These are phyloP conservation scores for Bibio marci DNA, from an alignment of 2,888 invertebrate species.

Conservation along the genomic window DNA sequence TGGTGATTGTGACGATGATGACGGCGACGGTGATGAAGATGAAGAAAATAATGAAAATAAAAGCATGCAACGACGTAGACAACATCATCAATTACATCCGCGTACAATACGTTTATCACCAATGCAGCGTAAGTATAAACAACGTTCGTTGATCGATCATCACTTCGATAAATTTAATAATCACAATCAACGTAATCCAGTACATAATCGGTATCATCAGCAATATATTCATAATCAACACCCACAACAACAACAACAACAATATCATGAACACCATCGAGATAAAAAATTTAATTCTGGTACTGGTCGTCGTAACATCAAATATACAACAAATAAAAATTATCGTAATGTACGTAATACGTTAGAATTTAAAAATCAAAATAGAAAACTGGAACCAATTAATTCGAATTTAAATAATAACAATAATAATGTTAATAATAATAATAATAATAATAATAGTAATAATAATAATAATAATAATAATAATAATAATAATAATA, in stretches of 20 bases:
- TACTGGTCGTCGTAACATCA: constrained; percentile 6
- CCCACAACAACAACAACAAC: constrained; percentile 11
- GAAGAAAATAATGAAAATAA: too few species aligned
- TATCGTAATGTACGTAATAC: constrained; percentile 12
- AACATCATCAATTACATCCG: too few species aligned
- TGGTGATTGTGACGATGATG: not conserved
- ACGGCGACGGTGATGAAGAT: too few species aligned
- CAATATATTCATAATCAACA: not conserved
- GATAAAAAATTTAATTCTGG: not conserved
- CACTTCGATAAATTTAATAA: too few species aligned
- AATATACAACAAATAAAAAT: constrained; percentile 8
- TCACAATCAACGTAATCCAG: too few species aligned
- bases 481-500: not conserved
- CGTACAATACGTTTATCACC: too few species aligned
- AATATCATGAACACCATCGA: too few species aligned
- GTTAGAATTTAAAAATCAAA: constrained; percentile 25
- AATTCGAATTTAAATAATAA: constrained; percentile 4
- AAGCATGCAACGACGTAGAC: too few species aligned
- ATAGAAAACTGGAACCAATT: constrained; percentile 9
- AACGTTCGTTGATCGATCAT: too few species aligned
- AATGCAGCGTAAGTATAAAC: too few species aligned
- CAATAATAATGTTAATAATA: constrained; percentile 1
- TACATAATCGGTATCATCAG: too few species aligned
- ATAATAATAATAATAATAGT: not conserved
- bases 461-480: constrained; percentile 1